Conservation (phyloP, 1,140 invertebrate species). For the Conus ventricosus region DNA sequence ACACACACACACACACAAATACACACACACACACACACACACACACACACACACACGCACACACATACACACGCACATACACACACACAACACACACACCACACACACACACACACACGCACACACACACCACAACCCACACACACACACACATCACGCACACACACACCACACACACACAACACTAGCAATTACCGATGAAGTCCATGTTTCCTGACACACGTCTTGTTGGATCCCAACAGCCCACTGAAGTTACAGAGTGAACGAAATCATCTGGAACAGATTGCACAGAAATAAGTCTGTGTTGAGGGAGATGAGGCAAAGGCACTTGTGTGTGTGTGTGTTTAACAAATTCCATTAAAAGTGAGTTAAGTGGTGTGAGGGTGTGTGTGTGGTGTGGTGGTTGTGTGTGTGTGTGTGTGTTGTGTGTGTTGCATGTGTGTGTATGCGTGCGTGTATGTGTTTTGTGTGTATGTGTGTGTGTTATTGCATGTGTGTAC, state of each 20-base stretch:
- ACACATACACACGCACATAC: not conserved
- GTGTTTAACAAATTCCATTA: too few species aligned
- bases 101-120: not conserved
- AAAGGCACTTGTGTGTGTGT: too few species aligned
- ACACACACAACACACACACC: not conserved
- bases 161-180: not conserved
- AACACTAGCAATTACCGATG: not conserved
- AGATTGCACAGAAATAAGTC: not conserved
- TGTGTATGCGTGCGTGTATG: too few species aligned
- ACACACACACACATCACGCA: not conserved
- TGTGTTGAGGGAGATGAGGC: too few species aligned
- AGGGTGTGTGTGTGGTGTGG: too few species aligned
- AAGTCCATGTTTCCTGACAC: conserved; percentile 18
- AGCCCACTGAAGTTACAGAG: conserved; percentile 12
- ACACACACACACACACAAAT: not conserved
- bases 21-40: not conserved
- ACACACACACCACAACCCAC: not conserved
- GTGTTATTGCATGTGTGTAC: too few species aligned
- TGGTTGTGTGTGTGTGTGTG: too few species aligned
- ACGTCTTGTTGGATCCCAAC: conserved; percentile 10
- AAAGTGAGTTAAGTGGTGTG: too few species aligned
- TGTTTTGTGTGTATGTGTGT: too few species aligned
- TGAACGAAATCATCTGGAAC: conserved; percentile 34
- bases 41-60: not conserved
- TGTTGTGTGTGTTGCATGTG: too few species aligned